Conservation (phyloP, 2,113 vertebrate genomes). For the Gyps fulvus region DNA sequence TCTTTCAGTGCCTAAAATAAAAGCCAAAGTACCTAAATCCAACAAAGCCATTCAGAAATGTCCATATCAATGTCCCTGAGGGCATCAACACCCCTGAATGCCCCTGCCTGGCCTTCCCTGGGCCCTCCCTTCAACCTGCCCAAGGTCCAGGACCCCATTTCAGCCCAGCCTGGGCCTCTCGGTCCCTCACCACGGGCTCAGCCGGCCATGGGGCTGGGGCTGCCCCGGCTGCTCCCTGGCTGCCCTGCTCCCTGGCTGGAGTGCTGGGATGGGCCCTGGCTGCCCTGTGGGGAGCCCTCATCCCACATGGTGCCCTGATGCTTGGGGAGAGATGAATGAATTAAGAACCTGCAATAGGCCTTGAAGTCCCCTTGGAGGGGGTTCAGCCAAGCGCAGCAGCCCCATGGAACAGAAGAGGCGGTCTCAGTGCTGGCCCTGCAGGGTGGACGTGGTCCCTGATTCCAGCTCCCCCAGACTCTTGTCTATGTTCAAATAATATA, state of each 20-base stretch:
- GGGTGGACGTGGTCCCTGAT: not conserved
- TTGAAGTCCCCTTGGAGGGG: not conserved
- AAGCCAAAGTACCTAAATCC: not conserved
- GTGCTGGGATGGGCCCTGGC: not conserved
- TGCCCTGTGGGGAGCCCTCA: not conserved
- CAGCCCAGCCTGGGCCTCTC: not conserved
- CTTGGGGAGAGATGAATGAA: not conserved
- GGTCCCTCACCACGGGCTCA: not conserved
- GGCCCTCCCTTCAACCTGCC: not conserved
- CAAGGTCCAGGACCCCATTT: not conserved
- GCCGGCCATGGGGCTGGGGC: accelerated
- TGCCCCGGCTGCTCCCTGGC: not conserved
- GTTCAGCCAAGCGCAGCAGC: not conserved
- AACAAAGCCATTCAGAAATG: not conserved
- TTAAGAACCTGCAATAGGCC: not conserved
- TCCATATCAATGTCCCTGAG: not conserved
- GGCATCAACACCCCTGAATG: not conserved
- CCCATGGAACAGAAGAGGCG: not conserved
- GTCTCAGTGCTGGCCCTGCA: not conserved
- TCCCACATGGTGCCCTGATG: not conserved
- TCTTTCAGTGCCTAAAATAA: not conserved
- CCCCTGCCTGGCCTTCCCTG: not conserved
- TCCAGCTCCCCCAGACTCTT: not conserved
- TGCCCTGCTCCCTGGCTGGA: not conserved
- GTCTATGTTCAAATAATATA: not conserved